phyloP scores from a whole-genome alignment of 2,113 vertebrate species.

The Piaya cayana region DNA sequence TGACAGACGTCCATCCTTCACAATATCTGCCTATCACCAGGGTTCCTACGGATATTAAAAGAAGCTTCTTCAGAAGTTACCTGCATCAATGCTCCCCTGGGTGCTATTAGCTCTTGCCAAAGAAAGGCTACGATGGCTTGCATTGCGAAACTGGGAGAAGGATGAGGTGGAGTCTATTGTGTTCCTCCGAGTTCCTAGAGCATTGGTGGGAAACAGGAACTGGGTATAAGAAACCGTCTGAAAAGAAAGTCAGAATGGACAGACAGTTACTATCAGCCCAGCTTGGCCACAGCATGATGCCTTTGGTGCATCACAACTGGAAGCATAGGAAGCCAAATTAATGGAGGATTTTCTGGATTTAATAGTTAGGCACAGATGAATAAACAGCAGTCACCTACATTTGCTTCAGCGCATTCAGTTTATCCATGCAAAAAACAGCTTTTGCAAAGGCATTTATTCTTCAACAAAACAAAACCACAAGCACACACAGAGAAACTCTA shows the following conservation, averaged over 20 bases:
- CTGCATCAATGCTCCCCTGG: slow-evolving; percentile 95
- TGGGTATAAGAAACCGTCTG: slow-evolving; percentile 98
- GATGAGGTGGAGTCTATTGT: slow-evolving; percentile 97
- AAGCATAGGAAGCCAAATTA: slow-evolving; percentile 4
- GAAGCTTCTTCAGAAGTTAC: slow-evolving; percentile 61
- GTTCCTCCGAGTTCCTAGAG: slow-evolving; percentile 89
- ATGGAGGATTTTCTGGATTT: neutral
- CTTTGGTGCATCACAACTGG: neutral
- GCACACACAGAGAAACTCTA: neutral
- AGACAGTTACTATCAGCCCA: neutral
- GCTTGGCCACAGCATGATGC: neutral
- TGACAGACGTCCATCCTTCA: accelerated
- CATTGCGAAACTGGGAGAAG: slow-evolving; percentile 91
- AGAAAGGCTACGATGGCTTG: slow-evolving; percentile 95
- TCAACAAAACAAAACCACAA: neutral
- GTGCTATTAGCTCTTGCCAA: slow-evolving; percentile 92
- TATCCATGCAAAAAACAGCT: neutral
- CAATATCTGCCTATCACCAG: neutral
- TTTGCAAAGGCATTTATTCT: slow-evolving; percentile 9
- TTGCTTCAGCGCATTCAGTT: neutral
- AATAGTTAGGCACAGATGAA: neutral
- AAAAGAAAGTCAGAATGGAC: neutral
- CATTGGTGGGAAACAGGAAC: slow-evolving; percentile 94
- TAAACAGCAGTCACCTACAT: neutral
- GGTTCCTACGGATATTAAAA: neutral